phyloP scores from a whole-genome alignment of 2,888 invertebrate species.

The Lacanobia wlatinum region DNA sequence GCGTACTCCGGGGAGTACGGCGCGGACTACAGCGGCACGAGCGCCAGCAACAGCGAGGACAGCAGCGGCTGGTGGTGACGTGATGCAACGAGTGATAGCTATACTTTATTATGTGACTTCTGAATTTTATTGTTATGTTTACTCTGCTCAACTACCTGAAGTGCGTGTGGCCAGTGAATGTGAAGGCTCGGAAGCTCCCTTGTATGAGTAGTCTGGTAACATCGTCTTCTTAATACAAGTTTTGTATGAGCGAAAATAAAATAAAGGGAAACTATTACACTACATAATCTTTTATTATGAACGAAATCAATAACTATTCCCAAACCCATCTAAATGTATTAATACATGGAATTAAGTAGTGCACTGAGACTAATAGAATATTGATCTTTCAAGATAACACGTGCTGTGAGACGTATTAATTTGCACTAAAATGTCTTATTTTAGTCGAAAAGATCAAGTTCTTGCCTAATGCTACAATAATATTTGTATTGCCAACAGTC shows the following conservation, averaged over 20 bases:
- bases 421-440: not conserved
- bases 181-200: not conserved
- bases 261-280: constrained; percentile 22
- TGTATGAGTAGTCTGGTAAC: not conserved
- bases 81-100: constrained; percentile 6
- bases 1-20: constrained; percentile 26
- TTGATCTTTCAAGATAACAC: not conserved
- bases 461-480: not conserved
- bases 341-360: not conserved
- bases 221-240: constrained; percentile 4
- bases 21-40: constrained; percentile 7
- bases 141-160: not conserved
- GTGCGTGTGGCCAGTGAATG: not conserved
- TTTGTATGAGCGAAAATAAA: not conserved
- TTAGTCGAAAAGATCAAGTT: not conserved
- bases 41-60: not conserved
- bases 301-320: not conserved
- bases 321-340: not conserved
- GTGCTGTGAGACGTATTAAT: not conserved
- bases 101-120: constrained; percentile 3
- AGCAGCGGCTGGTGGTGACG: constrained; percentile 42
- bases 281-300: not conserved
- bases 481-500: constrained; percentile 27
- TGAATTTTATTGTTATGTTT: constrained; percentile 1
- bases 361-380: constrained; percentile 1